Percentiles rank a stretch among this genome's conserved stretches.
Conservation (phyloP, 2,797 vertebrate genomes). For the Apogon talboti region DNA sequence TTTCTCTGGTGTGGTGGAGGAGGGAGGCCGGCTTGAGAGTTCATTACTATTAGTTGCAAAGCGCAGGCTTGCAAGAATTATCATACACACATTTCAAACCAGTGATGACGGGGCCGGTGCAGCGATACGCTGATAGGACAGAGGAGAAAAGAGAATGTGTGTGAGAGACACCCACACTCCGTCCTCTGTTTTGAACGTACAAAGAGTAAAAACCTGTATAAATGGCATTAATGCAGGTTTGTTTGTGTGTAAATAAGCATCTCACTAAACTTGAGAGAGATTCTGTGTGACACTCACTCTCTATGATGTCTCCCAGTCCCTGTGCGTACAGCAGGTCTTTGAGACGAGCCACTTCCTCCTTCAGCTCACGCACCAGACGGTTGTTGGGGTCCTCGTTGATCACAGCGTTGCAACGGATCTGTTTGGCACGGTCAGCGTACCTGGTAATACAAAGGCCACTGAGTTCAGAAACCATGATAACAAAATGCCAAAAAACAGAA, state of each 20-base stretch:
- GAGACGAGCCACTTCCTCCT: constrained; percentile 96
- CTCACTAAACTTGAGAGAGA: neutral
- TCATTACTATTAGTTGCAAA: constrained; percentile 73
- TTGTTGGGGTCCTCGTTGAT: constrained; percentile 99
- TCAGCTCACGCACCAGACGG: constrained; percentile 96
- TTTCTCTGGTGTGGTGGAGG: constrained; percentile 71
- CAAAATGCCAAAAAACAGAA: neutral
- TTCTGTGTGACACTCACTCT: constrained; percentile 87
- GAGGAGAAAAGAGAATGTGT: constrained; percentile 73
- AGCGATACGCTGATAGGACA: constrained; percentile 83
- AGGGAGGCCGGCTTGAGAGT: constrained; percentile 44
- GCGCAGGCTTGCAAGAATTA: constrained; percentile 69
- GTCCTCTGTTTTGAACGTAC: constrained; percentile 25
- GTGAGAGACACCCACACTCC: constrained; percentile 62
- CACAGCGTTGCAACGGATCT: constrained; percentile 94
- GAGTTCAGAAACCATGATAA: neutral
- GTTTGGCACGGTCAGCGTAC: constrained; percentile 93
- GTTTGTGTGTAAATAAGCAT: neutral
- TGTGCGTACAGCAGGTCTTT: constrained; percentile 94
- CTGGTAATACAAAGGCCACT: constrained; percentile 63
- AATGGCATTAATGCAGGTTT: constrained; percentile 2
- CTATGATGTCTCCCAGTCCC: constrained; percentile 97
- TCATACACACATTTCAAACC: constrained; percentile 88
- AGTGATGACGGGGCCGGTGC: constrained; percentile 75
- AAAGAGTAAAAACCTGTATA: constrained; percentile 28